Percentiles rank a stretch among this genome's conserved stretches.
These are phyloP conservation scores for Anarsia innoxiella DNA, from an alignment of 2,888 invertebrate genomes.

Conservation along the genomic window DNA sequence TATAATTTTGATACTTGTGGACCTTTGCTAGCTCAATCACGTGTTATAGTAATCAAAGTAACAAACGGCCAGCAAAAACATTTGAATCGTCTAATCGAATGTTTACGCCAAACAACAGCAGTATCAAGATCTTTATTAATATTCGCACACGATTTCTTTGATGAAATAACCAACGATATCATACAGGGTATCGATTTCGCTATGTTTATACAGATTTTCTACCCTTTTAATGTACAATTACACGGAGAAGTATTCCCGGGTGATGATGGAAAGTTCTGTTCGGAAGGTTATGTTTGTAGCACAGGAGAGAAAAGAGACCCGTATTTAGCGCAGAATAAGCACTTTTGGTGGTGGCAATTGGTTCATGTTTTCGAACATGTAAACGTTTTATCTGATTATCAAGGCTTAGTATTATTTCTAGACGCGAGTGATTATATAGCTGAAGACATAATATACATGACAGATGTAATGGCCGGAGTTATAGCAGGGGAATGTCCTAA, in stretches of 20 bases:
- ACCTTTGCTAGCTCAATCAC: no score
- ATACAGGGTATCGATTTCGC: neutral
- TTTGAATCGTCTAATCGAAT: neutral
- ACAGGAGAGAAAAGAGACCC: slow-evolving; percentile 22
- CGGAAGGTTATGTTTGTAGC: slow-evolving; percentile 22
- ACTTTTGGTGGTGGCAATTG: slow-evolving; percentile 45
- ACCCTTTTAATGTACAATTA: neutral
- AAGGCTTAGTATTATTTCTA: slow-evolving; percentile 27
- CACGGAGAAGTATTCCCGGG: neutral
- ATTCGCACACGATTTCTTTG: neutral
- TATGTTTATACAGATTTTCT: neutral
- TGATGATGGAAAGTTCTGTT: neutral
- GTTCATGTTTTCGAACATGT: slow-evolving; percentile 36
- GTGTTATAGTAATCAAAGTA: no score
- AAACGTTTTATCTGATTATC: slow-evolving; percentile 16
- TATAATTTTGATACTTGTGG: no score
- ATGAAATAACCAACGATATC: neutral
- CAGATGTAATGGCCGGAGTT: slow-evolving; percentile 22
- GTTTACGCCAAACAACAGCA: neutral
- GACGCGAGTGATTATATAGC: slow-evolving; percentile 33
- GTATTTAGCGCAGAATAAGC: slow-evolving; percentile 30
- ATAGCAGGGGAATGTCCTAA: slow-evolving; percentile 23
- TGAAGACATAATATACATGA: slow-evolving; percentile 32
- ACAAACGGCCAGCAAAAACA: no score
- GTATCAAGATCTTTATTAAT: neutral